A percentile compares a stretch with the other conserved stretches of the same genome.
These are phyloP conservation scores for Schizotus pectinicornis DNA, from an alignment of 2,888 invertebrate species.

Conservation along the genomic window DNA sequence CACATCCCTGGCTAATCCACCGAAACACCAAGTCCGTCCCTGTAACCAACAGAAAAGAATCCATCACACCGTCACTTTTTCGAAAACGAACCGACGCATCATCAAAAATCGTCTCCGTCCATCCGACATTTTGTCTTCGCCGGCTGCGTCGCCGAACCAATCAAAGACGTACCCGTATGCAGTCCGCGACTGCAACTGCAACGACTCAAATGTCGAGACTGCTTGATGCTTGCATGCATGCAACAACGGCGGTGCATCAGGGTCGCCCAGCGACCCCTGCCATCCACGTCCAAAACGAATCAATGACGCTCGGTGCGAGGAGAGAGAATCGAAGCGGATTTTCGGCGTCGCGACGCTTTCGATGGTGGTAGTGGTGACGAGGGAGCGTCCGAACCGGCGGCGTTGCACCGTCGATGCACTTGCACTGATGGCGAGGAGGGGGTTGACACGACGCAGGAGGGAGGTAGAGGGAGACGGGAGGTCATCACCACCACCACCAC, in stretches of 20 bases:
- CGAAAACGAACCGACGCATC: not conserved
- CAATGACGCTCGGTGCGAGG: not conserved
- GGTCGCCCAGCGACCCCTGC: constrained; percentile 6
- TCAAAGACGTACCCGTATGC: constrained; percentile 19
- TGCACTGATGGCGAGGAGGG: too few relatives aligned
- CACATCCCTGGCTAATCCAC: not conserved
- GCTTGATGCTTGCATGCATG: too few relatives aligned
- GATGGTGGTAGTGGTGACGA: too few relatives aligned
- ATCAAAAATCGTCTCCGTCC: constrained; percentile 8
- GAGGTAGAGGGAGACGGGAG: too few relatives aligned
- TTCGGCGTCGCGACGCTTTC: too few relatives aligned
- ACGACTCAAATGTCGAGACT: not conserved
- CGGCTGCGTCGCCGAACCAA: constrained; percentile 9
- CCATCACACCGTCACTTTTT: not conserved
- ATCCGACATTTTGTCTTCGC: constrained; percentile 24
- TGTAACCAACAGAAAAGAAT: not conserved
- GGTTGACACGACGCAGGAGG: too few relatives aligned
- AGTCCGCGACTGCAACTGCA: constrained; percentile 14
- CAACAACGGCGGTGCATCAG: too few relatives aligned
- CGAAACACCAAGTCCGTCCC: too few relatives aligned
- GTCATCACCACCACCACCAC: constrained; percentile 2
- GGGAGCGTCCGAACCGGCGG: too few relatives aligned
- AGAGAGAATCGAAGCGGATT: not conserved
- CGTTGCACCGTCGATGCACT: not conserved
- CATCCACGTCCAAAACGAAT: not conserved